phyloP scores from a whole-genome alignment of 1,140 invertebrate species.

The Drosophila kepulauana region DNA sequence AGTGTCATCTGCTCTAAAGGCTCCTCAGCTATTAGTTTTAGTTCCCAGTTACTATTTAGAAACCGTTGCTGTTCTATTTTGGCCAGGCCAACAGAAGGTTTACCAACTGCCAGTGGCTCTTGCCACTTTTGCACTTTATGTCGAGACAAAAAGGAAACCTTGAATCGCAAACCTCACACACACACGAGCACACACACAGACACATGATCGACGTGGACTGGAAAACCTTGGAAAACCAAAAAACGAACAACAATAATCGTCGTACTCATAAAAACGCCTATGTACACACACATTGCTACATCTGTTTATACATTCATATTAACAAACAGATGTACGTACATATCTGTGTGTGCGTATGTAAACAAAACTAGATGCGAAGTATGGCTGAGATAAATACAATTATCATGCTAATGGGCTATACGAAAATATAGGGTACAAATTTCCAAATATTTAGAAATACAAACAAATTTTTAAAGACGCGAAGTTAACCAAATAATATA shows the following conservation, averaged over 20 bases:
- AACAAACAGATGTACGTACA: not conserved
- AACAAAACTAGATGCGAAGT: not conserved
- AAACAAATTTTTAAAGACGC: no score
- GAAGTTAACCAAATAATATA: no score
- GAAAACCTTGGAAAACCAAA: slow-evolving; percentile 81
- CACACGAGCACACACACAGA: slow-evolving; percentile 12
- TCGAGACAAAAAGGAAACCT: slow-evolving; percentile 64
- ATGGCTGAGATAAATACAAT: no score
- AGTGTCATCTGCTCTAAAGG: not conserved
- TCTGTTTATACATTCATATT: not conserved
- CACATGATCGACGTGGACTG: slow-evolving; percentile 65
- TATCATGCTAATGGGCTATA: no score
- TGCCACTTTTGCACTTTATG: slow-evolving; percentile 34
- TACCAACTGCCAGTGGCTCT: slow-evolving; percentile 31
- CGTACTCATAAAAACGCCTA: slow-evolving; percentile 16
- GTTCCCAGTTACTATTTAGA: slow-evolving; percentile 62
- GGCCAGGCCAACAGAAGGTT: slow-evolving; percentile 77
- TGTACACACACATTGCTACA: slow-evolving; percentile 7
- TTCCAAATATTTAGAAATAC: no score
- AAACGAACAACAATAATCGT: slow-evolving; percentile 49
- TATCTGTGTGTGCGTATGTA: not conserved
- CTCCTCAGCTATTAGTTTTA: not conserved
- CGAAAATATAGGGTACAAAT: no score
- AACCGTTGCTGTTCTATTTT: slow-evolving; percentile 83
- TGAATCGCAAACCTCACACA: slow-evolving; percentile 47